A percentile compares a stretch with the other conserved stretches of the same genome.
Conservation (phyloP, 2,888 invertebrate genomes). For the Cremastinae sp. region DNA sequence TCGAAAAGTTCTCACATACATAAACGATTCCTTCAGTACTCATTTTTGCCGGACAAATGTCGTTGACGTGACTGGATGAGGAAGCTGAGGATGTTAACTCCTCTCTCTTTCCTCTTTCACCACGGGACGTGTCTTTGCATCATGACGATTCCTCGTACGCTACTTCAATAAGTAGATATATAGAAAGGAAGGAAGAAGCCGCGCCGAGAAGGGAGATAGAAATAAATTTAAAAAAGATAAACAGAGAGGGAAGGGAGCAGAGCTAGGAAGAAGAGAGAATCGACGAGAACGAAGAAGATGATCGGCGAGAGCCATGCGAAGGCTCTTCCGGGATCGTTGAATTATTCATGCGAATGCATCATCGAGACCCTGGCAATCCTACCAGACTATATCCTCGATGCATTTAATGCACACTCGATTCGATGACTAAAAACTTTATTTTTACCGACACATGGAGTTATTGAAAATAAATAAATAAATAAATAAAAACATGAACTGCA, state of each 20-base stretch:
- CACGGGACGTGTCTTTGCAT: conserved; percentile 38
- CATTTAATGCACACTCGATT: conserved; percentile 40
- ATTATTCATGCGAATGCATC: conserved; percentile 59
- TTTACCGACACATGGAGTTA: conserved; percentile 10
- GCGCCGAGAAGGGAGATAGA: conserved; percentile 32
- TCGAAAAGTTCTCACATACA: conserved; percentile 36
- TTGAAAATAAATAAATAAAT: too few species aligned
- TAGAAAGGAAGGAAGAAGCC: conserved; percentile 52
- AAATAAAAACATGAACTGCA: too few species aligned
- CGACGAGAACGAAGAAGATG: too few species aligned
- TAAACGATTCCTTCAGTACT: conserved; percentile 11
- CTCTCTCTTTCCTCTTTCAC: background rate
- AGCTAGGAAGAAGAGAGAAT: conserved; percentile 8
- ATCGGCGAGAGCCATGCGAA: conserved; percentile 49
- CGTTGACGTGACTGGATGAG: conserved; percentile 35
- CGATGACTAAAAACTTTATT: conserved; percentile 38
- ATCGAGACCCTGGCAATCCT: conserved; percentile 45
- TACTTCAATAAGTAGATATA: conserved; percentile 50
- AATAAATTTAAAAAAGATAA: conserved; percentile 26
- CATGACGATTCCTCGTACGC: conserved; percentile 53
- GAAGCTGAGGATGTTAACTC: conserved; percentile 27
- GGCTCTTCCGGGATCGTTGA: conserved; percentile 61
- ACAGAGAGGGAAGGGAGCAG: conserved; percentile 9
- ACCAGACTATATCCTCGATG: conserved; percentile 40
- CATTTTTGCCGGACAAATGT: conserved; percentile 14